phyloP scores from a whole-genome alignment of 2,113 vertebrate genomes.

The Merops nubicus region DNA sequence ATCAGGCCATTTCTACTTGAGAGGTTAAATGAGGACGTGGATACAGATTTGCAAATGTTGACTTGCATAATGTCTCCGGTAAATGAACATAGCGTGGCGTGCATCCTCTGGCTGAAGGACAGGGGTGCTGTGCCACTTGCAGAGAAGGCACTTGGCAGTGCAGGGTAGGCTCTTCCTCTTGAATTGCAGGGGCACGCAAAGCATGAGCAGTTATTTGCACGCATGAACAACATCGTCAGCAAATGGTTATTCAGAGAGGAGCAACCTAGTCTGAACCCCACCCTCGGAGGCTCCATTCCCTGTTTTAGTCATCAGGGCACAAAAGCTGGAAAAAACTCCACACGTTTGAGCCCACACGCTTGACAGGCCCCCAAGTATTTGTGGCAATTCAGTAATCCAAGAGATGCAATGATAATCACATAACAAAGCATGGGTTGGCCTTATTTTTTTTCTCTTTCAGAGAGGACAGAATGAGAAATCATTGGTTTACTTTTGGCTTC shows the following conservation, averaged over 20 bases:
- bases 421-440: neutral
- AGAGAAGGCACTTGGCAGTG: neutral
- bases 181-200: neutral
- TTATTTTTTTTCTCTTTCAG: neutral
- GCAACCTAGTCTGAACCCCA: neutral
- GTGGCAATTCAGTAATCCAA: neutral
- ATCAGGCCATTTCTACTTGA: neutral
- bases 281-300: neutral
- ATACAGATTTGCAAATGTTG: neutral
- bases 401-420: neutral
- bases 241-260: neutral
- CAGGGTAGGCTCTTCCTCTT: neutral
- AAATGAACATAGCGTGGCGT: accelerated
- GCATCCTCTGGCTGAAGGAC: neutral
- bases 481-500: conserved; percentile 6
- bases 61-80: neutral
- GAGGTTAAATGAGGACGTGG: neutral
- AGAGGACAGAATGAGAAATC: conserved; percentile 21
- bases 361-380: neutral
- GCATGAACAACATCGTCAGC: neutral
- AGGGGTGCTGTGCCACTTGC: neutral
- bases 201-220: neutral
- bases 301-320: neutral
- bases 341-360: neutral
- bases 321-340: neutral